Conservation (phyloP, 1,140 invertebrate species). For the Hesperophylax magnus region DNA sequence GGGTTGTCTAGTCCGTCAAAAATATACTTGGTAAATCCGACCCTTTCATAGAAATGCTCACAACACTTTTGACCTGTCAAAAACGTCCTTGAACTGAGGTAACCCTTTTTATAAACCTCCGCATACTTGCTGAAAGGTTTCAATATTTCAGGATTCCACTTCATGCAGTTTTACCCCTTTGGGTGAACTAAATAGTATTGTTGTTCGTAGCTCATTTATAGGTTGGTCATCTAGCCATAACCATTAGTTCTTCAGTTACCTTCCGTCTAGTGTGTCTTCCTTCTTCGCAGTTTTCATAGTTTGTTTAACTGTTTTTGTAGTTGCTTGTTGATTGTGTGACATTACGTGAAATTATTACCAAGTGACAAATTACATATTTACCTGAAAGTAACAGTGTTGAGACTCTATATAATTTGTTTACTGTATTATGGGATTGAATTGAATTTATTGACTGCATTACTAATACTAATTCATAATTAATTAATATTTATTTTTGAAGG, state of each 20-base stretch:
- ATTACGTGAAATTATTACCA: neutral
- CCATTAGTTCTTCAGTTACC: constrained; percentile 2
- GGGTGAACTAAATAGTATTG: constrained; percentile 36
- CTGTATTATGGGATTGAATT: neutral
- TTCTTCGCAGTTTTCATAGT: neutral
- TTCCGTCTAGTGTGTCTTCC: neutral
- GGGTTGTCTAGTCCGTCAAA: constrained; percentile 33
- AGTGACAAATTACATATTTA: neutral
- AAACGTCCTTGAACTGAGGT: neutral
- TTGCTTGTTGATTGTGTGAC: neutral
- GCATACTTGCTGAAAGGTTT: neutral
- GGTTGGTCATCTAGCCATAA: constrained; percentile 42
- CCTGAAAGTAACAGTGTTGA: too few species aligned
- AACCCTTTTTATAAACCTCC: neutral
- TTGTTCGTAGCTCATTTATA: constrained; percentile 34
- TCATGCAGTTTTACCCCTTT: constrained; percentile 54
- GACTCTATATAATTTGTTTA: neutral
- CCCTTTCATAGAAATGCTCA: neutral
- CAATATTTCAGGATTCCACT: neutral
- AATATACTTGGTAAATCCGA: neutral
- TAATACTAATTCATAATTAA: too few species aligned
- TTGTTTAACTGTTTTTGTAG: neutral
- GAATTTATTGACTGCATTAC: too few species aligned
- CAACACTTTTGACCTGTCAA: neutral
- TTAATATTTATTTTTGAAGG: too few species aligned